These are phyloP conservation scores for Mustelus asterias DNA, from an alignment of 2,113 vertebrate species.

Conservation along the genomic window DNA sequence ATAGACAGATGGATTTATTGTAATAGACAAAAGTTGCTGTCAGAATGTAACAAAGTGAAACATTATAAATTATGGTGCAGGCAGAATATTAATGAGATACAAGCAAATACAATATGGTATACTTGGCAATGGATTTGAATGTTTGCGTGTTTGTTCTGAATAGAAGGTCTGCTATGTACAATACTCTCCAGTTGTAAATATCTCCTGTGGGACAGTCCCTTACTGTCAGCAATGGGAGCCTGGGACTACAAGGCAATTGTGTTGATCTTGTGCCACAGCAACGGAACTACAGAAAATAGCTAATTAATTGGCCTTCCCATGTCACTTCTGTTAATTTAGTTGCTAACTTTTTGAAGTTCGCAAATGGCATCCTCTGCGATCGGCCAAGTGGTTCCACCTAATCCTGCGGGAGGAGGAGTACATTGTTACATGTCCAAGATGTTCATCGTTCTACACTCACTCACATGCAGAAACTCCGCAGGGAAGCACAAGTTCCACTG, in stretches of 20 bases:
- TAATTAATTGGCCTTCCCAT: background rate
- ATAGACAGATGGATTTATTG: too few species aligned
- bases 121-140: background rate
- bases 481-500: background rate
- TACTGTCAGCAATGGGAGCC: background rate
- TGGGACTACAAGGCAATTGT: background rate
- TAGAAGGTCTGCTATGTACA: background rate
- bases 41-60: background rate
- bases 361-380: background rate
- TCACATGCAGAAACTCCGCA: background rate
- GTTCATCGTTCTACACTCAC: background rate
- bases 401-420: background rate
- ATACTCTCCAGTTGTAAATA: background rate
- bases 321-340: background rate
- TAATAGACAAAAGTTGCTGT: background rate
- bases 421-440: background rate
- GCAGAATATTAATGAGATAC: background rate
- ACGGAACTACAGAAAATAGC: background rate
- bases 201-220: background rate
- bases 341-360: background rate
- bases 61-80: background rate
- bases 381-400: background rate
- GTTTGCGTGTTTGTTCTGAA: background rate
- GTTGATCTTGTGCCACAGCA: background rate
- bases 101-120: background rate